A percentile compares a stretch with the other conserved stretches of the same genome.
phyloP scores from a whole-genome alignment of 2,888 invertebrate genomes.

The Cyaniris semiargus region DNA sequence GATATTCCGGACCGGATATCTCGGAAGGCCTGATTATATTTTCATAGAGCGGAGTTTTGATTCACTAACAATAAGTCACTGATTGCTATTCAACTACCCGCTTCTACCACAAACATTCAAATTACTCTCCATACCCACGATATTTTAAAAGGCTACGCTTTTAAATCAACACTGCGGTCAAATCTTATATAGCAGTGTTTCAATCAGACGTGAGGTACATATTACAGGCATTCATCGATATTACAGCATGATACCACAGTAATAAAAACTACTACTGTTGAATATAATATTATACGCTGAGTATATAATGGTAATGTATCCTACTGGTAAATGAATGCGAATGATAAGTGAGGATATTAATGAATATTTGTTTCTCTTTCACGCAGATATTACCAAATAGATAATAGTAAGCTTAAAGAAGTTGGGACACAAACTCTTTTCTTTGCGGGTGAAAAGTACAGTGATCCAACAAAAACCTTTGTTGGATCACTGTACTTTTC shows the following conservation, averaged over 20 bases:
- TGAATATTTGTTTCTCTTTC: background rate
- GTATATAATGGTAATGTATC: background rate
- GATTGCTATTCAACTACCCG: background rate
- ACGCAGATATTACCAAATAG: background rate
- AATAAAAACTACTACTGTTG: background rate
- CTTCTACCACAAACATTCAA: conserved; percentile 10
- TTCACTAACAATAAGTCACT: background rate
- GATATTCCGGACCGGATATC: background rate
- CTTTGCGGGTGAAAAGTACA: too few relatives aligned
- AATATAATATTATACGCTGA: too few relatives aligned
- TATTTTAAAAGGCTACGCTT: background rate
- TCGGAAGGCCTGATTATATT: conserved; percentile 4
- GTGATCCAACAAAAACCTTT: too few relatives aligned
- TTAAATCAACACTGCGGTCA: conserved; percentile 11
- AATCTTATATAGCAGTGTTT: background rate
- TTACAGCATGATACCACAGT: background rate
- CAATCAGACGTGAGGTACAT: background rate
- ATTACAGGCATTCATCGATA: background rate
- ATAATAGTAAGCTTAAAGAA: too few relatives aligned
- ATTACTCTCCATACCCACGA: background rate
- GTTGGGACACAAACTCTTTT: too few relatives aligned
- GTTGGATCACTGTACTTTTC: too few relatives aligned
- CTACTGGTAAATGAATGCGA: background rate
- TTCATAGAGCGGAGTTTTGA: background rate
- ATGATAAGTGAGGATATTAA: background rate